Evolutionary conservation across 2,888 invertebrate genomes (phyloP), one percentile per base, ranked within the genome.

Genomic region (Ophonus ardosiacus): DNA sequence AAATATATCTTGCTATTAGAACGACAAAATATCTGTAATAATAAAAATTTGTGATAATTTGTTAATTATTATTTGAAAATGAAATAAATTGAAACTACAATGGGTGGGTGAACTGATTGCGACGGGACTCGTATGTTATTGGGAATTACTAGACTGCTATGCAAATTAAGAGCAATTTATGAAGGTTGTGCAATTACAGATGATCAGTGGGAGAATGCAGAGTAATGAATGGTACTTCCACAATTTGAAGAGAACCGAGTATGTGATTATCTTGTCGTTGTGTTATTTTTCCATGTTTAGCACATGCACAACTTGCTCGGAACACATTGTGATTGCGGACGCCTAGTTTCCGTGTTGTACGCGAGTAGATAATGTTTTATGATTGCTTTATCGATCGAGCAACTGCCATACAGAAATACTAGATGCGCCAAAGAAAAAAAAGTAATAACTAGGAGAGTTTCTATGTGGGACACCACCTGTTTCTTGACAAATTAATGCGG

Each of bases 331-430:
- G 43, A 51, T 51, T 51, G 43, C 43, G 43, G 43, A 51, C 43
- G 43, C 43, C 43, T 51, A 51, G 43, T 51, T 51, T 51, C 43
- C 43, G 43, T 51, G 43, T 10, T 51, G 10, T 13, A 1, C 13
- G 13, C 82, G 71, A 56, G 71, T 57, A 71, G 71, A 82, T 82
- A 82, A 82, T 82, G 82, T 82, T 82, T 82, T 82, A 82, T 82
- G 82, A 82, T 65, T 71, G 82, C 68, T 68, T 51, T 82, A 82
- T 82, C 71, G 82, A 82, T 82, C 82, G 17, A 56, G 31, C 31
- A 31, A 31, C 31, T 31, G 5, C 31, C 31, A 31, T 31, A 31
- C 31, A 31, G 31, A 31, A 31, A 31, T 31, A 31, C 31, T 31
- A 31, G 31, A 31, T 31, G 31, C 31, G 31, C 31, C 5, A 31